Base-by-base conservation (phyloP, 30 jellyfish, hydroid and myxozoan genomes). In the Aurelia coerulea region DNA sequence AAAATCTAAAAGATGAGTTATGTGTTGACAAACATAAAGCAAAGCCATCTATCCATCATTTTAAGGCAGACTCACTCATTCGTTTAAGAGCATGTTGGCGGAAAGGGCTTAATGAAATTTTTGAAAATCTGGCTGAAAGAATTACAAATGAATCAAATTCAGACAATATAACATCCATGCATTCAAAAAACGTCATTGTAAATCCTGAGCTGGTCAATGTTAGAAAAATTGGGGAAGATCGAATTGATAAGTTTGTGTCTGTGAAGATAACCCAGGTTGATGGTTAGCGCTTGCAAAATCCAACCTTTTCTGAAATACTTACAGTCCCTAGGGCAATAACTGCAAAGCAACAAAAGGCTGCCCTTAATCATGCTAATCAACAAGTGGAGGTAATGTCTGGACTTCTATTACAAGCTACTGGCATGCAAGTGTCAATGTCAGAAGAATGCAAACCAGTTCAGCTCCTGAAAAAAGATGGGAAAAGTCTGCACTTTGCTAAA, bases 331-430 rank as follows among this genome's bases (percentile, higher is more conserved):
- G 77, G 42, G 12, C 62, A 10, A 31, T 5, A 8, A 76, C 74
- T 50, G 17, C 62, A 10, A 58, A 62, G 14, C 63, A 76, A 58
- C 77, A 62, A 46, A 76, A 76, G 35, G 76, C 74, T 10, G 77
- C 53, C 5, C 41, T 76, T 39, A 56, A 76, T 76, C 87, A 62
- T 18, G 87, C 77, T 7, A 76, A 76, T 13, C 19, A 17, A n/a
- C 78, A 67, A 7, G 78, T 59, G 19, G 68, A 59, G 68, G 68
- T 19, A 59, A 59, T 59, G 31, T 14, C 68, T 59, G 19, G 19
- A 59, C 68, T 59, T 59, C 31, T 59, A 19, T 19, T 59, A 19
- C 68, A 59, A 19, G 19, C 53, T 16, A 67, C 78, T 14, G 46
- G 78, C 46, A 67, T 16, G 78, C 78, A 67, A 67, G 53, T 32